These are phyloP conservation scores for Enteromius radiatus DNA, from an alignment of 2,797 vertebrate genomes.

Conservation along the genomic window DNA sequence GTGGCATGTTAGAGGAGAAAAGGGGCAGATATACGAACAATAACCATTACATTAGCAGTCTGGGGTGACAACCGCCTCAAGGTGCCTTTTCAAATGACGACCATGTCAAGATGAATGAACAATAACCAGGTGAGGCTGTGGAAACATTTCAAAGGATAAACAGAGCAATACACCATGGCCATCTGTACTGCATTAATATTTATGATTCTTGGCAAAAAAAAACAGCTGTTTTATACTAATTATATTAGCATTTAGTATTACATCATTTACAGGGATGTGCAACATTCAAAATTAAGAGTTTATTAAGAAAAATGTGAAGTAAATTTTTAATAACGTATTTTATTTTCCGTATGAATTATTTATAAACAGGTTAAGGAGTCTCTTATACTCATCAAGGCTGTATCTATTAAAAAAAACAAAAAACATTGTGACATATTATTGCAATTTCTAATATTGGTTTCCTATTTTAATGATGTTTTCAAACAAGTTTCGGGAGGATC, in stretches of 20 bases:
- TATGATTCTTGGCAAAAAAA: not conserved
- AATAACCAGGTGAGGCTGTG: conserved; percentile 54
- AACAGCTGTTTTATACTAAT: not conserved
- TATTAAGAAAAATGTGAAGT: not conserved
- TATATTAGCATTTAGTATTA: not conserved
- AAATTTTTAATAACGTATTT: not conserved
- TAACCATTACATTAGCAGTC: conserved; percentile 48
- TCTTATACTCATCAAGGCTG: no score
- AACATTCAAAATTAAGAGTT: not conserved
- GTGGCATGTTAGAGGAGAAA: conserved; percentile 49
- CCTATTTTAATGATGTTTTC: no score
- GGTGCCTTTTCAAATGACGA: conserved; percentile 63
- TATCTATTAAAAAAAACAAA: no score
- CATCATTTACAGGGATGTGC: not conserved
- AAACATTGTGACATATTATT: no score
- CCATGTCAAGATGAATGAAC: conserved; percentile 55
- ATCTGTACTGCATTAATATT: not conserved
- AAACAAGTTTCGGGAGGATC: no score
- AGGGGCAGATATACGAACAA: conserved; percentile 25
- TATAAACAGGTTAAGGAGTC: not conserved
- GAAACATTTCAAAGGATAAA: conserved; percentile 45
- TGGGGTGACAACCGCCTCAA: conserved; percentile 31
- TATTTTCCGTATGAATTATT: not conserved
- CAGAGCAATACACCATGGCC: not conserved
- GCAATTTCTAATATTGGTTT: no score